phyloP scores from a whole-genome alignment of 2,888 invertebrate species.

The Athrips mouffetella region DNA sequence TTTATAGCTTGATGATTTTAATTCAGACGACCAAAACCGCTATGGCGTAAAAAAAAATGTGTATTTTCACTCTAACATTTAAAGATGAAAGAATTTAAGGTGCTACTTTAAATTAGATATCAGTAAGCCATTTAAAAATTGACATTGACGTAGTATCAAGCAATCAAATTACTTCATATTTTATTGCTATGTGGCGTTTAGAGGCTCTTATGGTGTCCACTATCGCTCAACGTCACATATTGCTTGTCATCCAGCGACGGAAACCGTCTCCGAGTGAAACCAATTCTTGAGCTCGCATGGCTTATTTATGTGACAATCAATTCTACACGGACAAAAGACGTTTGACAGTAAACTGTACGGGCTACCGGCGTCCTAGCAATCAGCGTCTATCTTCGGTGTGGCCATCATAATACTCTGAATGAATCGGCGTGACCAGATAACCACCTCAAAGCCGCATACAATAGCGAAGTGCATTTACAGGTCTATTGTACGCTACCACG shows the following conservation, averaged over 20 bases:
- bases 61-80: background rate
- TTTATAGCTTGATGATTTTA: constrained; percentile 17
- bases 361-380: constrained; percentile 22
- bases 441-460: constrained; percentile 45
- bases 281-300: constrained; percentile 17
- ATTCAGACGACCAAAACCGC: constrained; percentile 8
- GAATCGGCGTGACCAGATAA: constrained; percentile 47
- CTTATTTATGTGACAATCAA: constrained; percentile 27
- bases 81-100: no score
- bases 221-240: constrained; percentile 15
- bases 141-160: constrained; percentile 6
- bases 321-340: constrained; percentile 28
- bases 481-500: constrained; percentile 55
- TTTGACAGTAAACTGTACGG: constrained; percentile 29
- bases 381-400: constrained; percentile 28
- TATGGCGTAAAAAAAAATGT: background rate
- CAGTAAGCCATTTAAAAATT: background rate
- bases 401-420: constrained; percentile 38
- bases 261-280: constrained; percentile 11
- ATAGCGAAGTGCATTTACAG: constrained; percentile 60
- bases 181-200: constrained; percentile 6
- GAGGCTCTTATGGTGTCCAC: constrained; percentile 8
- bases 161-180: constrained; percentile 5
- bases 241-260: constrained; percentile 18
- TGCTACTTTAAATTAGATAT: background rate